Conservation (phyloP, 1,140 invertebrate species). For the Caenorhabditis latens region DNA sequence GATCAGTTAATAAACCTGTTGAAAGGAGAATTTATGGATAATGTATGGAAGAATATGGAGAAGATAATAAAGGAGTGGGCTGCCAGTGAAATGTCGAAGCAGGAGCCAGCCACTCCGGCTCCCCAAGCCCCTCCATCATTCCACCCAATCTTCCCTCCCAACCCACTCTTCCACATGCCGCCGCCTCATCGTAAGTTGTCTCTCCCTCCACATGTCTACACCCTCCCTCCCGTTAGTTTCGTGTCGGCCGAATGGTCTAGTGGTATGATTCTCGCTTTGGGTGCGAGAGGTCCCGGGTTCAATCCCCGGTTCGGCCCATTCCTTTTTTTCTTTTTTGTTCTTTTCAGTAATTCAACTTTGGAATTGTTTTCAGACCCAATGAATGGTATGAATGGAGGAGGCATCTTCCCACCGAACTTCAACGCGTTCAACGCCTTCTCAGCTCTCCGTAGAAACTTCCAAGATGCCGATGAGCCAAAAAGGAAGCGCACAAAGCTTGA, state of each 20-base stretch:
- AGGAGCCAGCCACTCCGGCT: not conserved
- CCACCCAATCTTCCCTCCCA: constrained; percentile 9
- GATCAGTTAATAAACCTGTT: not conserved
- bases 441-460: constrained; percentile 63
- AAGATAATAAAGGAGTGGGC: constrained; percentile 14
- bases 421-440: constrained; percentile 62
- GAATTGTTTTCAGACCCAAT: constrained; percentile 19
- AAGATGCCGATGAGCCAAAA: constrained; percentile 52
- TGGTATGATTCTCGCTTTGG: constrained; percentile 77
- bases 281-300: constrained; percentile 77
- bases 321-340: not conserved
- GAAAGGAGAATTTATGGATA: not conserved
- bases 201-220: not conserved
- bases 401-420: constrained; percentile 59
- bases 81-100: not conserved
- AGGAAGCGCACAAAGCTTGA: constrained; percentile 77
- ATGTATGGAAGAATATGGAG: not conserved
- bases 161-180: constrained; percentile 44
- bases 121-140: constrained; percentile 3
- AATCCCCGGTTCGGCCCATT: constrained; percentile 69
- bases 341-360: not conserved
- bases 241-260: constrained; percentile 69
- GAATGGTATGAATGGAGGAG: not conserved
- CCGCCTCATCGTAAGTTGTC: constrained; percentile 47
- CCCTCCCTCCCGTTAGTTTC: not conserved